Evolutionary conservation across 2,797 vertebrate species (phyloP).

Genomic region (Pampus argenteus): DNA sequence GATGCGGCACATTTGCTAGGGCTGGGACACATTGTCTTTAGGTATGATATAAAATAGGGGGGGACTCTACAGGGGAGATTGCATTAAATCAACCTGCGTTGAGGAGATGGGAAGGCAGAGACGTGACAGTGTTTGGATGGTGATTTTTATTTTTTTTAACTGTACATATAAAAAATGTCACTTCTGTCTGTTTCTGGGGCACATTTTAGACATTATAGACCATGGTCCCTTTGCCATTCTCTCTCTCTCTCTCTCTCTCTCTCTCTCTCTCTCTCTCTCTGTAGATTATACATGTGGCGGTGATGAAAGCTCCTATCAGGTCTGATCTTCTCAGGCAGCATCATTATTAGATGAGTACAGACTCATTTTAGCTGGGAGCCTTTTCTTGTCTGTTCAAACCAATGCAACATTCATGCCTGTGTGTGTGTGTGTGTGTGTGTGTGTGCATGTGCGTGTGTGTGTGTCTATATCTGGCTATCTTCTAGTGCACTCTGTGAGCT

Average conservation of each 20-base stretch:
- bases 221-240: neutral
- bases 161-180: no score
- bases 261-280: conserved; percentile 27
- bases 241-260: neutral
- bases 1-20: no score
- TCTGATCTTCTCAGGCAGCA: conserved; percentile 74
- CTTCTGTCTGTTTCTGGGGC: neutral
- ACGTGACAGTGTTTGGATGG: neutral
- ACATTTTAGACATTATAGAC: conserved; percentile 5
- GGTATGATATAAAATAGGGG: no score
- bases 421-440: conserved; percentile 8
- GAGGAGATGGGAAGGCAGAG: neutral
- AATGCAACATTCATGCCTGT: conserved; percentile 69
- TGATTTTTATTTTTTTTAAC: no score
- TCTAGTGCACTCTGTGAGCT: conserved; percentile 47
- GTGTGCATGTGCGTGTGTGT: conserved; percentile 14
- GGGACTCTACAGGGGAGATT: no score
- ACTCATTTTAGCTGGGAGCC: conserved; percentile 64
- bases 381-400: conserved; percentile 68
- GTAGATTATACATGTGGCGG: conserved; percentile 50
- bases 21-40: no score
- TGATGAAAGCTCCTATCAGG: conserved; percentile 77
- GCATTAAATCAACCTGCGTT: no score
- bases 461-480: conserved; percentile 56
- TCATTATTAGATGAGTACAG: conserved; percentile 81